These are phyloP conservation scores for Andrena haemorrhoa DNA, from an alignment of 2,888 invertebrate genomes.

Conservation along the genomic window DNA sequence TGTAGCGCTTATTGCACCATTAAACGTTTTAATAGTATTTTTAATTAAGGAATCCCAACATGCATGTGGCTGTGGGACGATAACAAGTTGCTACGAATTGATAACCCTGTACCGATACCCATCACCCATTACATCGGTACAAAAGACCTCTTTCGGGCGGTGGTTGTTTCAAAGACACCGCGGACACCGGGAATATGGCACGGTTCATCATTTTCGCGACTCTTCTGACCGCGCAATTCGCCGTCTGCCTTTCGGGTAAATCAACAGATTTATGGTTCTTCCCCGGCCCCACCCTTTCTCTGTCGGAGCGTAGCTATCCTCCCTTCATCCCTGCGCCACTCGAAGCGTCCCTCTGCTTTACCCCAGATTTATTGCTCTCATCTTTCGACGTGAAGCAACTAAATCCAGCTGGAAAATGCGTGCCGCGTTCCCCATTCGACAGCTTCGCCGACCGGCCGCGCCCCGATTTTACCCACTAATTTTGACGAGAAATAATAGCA, in stretches of 20 bases:
- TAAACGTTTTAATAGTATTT: too few species aligned
- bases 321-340: constrained; percentile 25
- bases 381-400: constrained; percentile 51
- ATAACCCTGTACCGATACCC: too few species aligned
- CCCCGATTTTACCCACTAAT: background rate
- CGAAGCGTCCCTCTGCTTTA: constrained; percentile 38
- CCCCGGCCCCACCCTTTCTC: constrained; percentile 75
- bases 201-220: constrained; percentile 72
- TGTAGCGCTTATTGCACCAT: too few species aligned
- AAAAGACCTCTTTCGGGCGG: constrained; percentile 47
- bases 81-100: too few species aligned
- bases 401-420: constrained; percentile 24
- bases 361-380: constrained; percentile 62
- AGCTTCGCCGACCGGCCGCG: background rate
- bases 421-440: background rate
- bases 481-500: background rate
- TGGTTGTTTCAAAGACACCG: constrained; percentile 59
- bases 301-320: constrained; percentile 64
- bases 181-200: constrained; percentile 67
- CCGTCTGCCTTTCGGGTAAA: constrained; percentile 74
- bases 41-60: too few species aligned
- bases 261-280: constrained; percentile 75
- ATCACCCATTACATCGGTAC: constrained; percentile 1
- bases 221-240: constrained; percentile 66
- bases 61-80: too few species aligned